Evolutionary conservation across 1,140 invertebrate species (phyloP).

Genomic region (Drosophila kohkoa): DNA sequence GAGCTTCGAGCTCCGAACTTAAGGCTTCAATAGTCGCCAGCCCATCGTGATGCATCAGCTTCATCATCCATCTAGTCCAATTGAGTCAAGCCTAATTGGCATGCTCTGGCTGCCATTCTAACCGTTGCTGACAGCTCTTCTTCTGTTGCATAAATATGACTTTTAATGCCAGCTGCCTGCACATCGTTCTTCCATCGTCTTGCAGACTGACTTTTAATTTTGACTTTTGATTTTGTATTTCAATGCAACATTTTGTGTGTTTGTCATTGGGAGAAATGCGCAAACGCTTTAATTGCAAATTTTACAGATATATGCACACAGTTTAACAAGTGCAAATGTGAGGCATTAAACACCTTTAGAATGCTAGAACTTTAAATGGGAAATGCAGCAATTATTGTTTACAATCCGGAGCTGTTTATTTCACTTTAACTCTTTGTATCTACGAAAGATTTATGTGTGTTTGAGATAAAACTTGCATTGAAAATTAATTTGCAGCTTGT

Average conservation of each 20-base stretch:
- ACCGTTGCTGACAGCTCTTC: constrained; percentile 21
- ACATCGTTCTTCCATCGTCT: neutral
- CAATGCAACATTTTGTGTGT: neutral
- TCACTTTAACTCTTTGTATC: too few species aligned
- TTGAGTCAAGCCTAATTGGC: constrained; percentile 33
- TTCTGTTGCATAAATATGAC: constrained; percentile 17
- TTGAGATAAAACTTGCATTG: too few species aligned
- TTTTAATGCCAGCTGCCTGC: constrained; percentile 1
- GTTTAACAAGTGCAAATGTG: too few species aligned
- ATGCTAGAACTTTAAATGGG: too few species aligned
- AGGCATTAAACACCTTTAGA: too few species aligned
- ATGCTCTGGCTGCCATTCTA: constrained; percentile 18
- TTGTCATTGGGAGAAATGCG: constrained; percentile 1
- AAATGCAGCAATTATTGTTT: too few species aligned
- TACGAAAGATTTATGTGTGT: too few species aligned
- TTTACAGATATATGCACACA: neutral
- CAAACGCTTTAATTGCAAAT: constrained; percentile 25
- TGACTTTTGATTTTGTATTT: constrained; percentile 4
- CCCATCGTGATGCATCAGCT: too few species aligned
- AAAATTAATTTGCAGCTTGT: too few species aligned
- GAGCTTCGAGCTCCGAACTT: neutral
- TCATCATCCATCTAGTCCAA: neutral
- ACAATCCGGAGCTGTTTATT: too few species aligned
- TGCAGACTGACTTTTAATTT: neutral
- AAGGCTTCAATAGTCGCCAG: constrained; percentile 30